These are phyloP conservation scores for Ctenopoma multispine DNA, from an alignment of 2,797 vertebrate species.

Conservation along the genomic window DNA sequence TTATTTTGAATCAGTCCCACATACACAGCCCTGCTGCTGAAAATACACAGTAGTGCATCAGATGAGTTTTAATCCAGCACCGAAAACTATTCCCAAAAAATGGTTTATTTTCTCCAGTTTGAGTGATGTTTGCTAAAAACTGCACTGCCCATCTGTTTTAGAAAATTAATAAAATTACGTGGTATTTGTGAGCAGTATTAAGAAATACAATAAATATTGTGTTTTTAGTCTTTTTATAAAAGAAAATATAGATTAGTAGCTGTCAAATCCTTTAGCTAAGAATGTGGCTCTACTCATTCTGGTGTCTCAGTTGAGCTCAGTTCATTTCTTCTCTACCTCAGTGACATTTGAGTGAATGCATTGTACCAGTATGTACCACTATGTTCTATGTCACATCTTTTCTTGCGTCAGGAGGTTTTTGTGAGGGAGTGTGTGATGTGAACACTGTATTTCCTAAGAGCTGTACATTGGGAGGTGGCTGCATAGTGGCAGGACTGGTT, in stretches of 20 bases:
- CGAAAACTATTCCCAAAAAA: slow-evolving; percentile 8
- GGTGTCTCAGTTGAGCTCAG: neutral
- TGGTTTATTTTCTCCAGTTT: neutral
- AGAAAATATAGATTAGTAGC: too few species aligned
- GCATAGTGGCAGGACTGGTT: slow-evolving; percentile 75
- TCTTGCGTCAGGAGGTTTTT: slow-evolving; percentile 22
- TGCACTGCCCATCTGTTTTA: neutral
- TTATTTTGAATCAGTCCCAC: neutral
- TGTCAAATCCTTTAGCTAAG: neutral
- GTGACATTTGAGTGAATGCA: neutral
- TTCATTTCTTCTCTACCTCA: neutral
- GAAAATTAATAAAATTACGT: neutral
- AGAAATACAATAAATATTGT: neutral
- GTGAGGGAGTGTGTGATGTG: slow-evolving; percentile 15
- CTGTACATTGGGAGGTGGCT: slow-evolving; percentile 60
- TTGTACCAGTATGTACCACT: neutral
- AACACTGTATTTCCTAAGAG: slow-evolving; percentile 44
- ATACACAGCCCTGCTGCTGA: neutral
- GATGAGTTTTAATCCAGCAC: neutral
- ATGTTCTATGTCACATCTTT: slow-evolving; percentile 21
- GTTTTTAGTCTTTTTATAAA: neutral
- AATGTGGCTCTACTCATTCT: neutral
- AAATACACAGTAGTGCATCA: neutral
- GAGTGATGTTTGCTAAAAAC: neutral
- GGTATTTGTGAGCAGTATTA: neutral